Evolutionary conservation across 2,888 invertebrate genomes (phyloP), one percentile per base, ranked within the genome.

Genomic region (Matsumyia berberina): DNA sequence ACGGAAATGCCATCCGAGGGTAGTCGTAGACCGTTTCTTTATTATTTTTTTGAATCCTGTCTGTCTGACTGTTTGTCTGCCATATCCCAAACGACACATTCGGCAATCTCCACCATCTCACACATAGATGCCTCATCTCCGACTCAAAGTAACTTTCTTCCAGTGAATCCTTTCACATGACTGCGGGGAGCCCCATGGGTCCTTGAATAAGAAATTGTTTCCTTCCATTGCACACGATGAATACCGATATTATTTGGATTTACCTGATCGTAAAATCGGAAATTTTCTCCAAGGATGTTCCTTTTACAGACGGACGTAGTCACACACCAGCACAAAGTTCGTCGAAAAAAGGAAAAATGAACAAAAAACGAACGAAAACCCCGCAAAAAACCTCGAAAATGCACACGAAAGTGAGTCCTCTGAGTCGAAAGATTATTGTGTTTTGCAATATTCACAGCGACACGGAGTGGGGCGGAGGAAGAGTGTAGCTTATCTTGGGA

Each of bases 191-290:
- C 4, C 42, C 7, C 3, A 3, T 4, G 9, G 0, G 29, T 29
- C 39, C 31, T 24, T 46, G 67, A 37, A 66, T 69, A 37, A 57
- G 58, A 53, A 66, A 72, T 58, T 49, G 49, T 66, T 72, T 72
- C 49, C 57, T 64, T 74, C 55, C 35, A 74, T 37, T 74, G 74
- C 69, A 62, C 67, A 55, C 66, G 15, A 29, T 49, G 46, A 57
- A 74, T 74, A 74, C 67, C 67, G 73, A 74, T 80, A 80, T 74
- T 80, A 62, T 74, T 55, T 73, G 60, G 57, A 66, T 66, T 74
- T 74, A 66, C 66, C 66, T 74, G 64, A 64, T 66, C 46, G 69
- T 74, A 55, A 80, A 80, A 60, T 80, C 73, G 66, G 33, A 74
- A 67, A 53, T 57, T 46, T 66, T 58, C 57, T 44, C 66, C 62